Base-by-base conservation (phyloP, 1,140 invertebrate genomes). In the Drosophila burlai region DNA sequence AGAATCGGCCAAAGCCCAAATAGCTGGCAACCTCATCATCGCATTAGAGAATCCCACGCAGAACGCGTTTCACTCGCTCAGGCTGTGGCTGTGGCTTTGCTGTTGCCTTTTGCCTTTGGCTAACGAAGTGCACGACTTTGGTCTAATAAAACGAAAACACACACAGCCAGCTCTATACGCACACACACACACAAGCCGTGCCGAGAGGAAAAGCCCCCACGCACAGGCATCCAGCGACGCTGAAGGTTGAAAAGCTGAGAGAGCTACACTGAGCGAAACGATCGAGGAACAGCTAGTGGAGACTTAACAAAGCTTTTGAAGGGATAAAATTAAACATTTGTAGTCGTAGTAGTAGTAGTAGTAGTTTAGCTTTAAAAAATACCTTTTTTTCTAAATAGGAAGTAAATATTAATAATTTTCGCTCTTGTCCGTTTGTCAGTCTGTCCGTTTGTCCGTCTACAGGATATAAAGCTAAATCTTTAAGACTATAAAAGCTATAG, bases 101-200 rank as follows among this genome's bases (percentile, higher is more conserved):
- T 31, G 49, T 31, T 52, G 54, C 36, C 54, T 57, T 57, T 40
- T 57, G 54, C 54, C 78, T 85, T 85, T 80, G 68, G 75, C 67
- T 76, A 90, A 89, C 86, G 82, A 90, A 89, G 84, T 90, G 79
- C 85, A 89, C 85, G 85, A 89, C 69, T 89, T 89, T 85, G 81
- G 85, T 89, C 84, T 90, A 85, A 85, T 90, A 89, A 85, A 80
- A 67, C 45, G 55, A 49, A 74, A 26, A 61, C 76, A 80, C 60
- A 72, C 40, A 46, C 34, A 36, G 31, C 29, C 13, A 29, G 43
- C 16, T 34, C 36, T 21, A 52, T n/a, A 62, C 34, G 26, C 31
- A 40, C 46, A 26, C 18, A 18, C n/a, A 34, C n/a, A 55, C 36
- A 18, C n/a, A 34, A 34, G 38, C 26, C 10, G 8, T 1, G 24